Base-by-base conservation (phyloP, 2,113 vertebrate genomes). In the Nothobranchius kuhntae region DNA sequence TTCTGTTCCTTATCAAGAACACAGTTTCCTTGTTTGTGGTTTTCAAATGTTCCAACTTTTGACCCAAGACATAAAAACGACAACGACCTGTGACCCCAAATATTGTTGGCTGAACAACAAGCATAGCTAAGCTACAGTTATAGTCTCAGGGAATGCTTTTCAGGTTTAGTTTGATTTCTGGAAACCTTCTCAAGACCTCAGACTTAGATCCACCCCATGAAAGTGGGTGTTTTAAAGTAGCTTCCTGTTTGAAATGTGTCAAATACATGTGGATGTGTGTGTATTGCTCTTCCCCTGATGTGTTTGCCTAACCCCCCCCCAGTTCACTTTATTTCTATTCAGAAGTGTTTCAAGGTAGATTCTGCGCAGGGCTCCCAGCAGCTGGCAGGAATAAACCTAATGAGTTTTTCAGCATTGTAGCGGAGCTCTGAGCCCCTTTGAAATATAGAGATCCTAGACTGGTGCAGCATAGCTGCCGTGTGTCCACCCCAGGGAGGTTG, bases 381-480 rank as follows among this genome's bases (percentile, higher is more conserved):
- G 90, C 91, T 92, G 90, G 90, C 87, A 89, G 77, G 85, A 89
- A 86, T 91, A 90, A 91, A 87, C 75, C 63, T 88, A 89, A 90
- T 90, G 86, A 84, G 79, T 90, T 91, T 91, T 84, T 90, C 85
- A 88, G 84, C 53, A 64, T 87, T 71, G 82, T 78, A 77, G 80
- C 83, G 52, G 52, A 15, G 67, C 71, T 84, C 52, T n/a, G 55
- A 85, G 77, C 74, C 71, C 65, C 63, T 88, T 87, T 89, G 77
- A 89, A 81, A 87, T 87, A 90, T 87, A 84, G 69, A 84, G 79
- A 87, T 77, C 38, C 80, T 78, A 40, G 71, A 71, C 66, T 53
- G 15, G 59, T 69, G 73, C 62, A 87, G 78, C 53, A 54, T 62
- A 78, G 67, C 77, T 73, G 77, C 79, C 44, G 63, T 56, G 11